phyloP scores from a whole-genome alignment of 1,140 invertebrate species.

The Dolichoris vasculosae region DNA sequence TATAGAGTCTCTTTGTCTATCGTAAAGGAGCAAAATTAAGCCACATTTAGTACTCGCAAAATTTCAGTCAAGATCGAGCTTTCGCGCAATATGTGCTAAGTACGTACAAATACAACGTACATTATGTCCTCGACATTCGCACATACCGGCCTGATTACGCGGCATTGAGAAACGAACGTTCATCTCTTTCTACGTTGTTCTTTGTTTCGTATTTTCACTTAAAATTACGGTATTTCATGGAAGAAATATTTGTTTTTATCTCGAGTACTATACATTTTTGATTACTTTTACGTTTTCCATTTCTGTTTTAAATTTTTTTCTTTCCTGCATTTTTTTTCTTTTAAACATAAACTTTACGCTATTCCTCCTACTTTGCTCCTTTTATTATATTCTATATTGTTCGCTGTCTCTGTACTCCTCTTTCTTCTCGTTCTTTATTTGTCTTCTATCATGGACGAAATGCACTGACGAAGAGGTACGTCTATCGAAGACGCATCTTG shows the following conservation, averaged over 20 bases:
- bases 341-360: neutral
- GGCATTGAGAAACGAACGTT: neutral
- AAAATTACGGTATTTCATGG: neutral
- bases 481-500: constrained; percentile 46
- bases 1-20: neutral
- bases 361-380: neutral
- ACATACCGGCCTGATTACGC: neutral
- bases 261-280: neutral
- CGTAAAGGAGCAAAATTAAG: neutral
- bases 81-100: neutral
- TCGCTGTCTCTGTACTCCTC: neutral
- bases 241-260: neutral
- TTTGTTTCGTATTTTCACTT: neutral
- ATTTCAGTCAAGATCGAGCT: neutral
- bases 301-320: neutral
- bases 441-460: neutral
- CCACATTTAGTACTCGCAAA: constrained; percentile 16
- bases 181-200: neutral
- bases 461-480: constrained; percentile 11
- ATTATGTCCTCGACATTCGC: neutral
- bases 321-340: neutral
- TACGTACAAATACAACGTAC: neutral
- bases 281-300: neutral
- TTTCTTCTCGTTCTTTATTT: neutral
- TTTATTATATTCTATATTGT: neutral